Conservation (phyloP, 2,113 vertebrate species). For the Alethe castanea region DNA sequence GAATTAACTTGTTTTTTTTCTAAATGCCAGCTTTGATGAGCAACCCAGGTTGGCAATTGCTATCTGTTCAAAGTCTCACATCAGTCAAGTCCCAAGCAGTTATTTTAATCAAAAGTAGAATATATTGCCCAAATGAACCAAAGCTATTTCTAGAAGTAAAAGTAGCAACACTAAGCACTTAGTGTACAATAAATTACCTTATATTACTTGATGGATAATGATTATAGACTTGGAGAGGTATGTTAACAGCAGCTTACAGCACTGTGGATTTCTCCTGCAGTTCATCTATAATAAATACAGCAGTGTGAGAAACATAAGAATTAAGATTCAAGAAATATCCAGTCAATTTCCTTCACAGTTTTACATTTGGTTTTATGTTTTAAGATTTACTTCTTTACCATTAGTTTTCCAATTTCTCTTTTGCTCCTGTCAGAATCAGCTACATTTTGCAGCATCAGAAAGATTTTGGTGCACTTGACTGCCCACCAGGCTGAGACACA, state of each 20-base stretch:
- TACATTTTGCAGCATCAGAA: neutral
- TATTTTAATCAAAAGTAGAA: slow-evolving; percentile 60
- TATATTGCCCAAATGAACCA: slow-evolving; percentile 41
- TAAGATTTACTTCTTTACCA: neutral
- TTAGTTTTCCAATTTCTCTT: neutral
- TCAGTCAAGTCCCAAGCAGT: slow-evolving; percentile 34
- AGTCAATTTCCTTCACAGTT: neutral
- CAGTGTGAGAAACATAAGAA: neutral
- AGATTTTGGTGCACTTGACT: neutral
- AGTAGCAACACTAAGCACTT: neutral
- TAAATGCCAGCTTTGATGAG: neutral
- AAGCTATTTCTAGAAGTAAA: slow-evolving; percentile 59
- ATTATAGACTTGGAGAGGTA: slow-evolving; percentile 11
- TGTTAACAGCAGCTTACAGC: neutral
- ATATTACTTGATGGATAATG: slow-evolving; percentile 55
- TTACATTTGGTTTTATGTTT: neutral
- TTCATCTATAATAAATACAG: neutral
- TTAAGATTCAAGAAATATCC: neutral
- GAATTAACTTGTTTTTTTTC: neutral
- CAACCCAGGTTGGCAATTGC: slow-evolving; percentile 2
- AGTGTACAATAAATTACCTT: slow-evolving; percentile 47
- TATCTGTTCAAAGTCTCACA: neutral
- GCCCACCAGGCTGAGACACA: neutral
- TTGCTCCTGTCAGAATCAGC: neutral
- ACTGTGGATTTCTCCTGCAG: neutral